These are phyloP conservation scores for Probosciger aterrimus DNA, from an alignment of 2,113 vertebrate species.

Conservation along the genomic window DNA sequence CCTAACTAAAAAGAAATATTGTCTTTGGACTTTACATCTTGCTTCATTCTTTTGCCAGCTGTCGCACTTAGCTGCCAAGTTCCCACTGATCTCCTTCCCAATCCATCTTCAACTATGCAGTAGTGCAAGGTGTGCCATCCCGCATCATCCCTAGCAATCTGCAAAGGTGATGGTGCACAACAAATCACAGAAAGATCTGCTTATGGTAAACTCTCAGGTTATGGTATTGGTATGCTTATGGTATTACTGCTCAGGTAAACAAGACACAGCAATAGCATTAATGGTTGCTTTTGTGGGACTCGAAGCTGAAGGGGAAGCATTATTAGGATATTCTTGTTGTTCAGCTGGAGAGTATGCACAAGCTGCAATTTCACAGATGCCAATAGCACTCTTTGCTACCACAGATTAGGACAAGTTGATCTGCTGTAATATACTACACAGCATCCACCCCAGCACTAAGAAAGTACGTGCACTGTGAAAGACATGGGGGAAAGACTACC, in stretches of 20 bases:
- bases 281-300: not conserved
- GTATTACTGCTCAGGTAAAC: not conserved
- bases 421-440: not conserved
- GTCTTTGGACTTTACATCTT: not conserved
- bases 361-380: not conserved
- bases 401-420: not conserved
- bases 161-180: not conserved
- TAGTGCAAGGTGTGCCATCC: not conserved
- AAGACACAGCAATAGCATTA: not conserved
- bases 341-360: not conserved
- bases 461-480: not conserved
- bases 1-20: not conserved
- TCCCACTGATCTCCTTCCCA: not conserved
- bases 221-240: not conserved
- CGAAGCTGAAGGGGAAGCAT: not conserved
- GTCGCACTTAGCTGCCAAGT: not conserved
- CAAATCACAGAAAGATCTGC: too few relatives aligned
- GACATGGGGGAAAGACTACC: not conserved
- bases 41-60: not conserved
- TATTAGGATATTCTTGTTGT: not conserved
- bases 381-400: not conserved
- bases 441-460: too few relatives aligned
- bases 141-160: not conserved
- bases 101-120: accelerated
- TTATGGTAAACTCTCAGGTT: not conserved